phyloP scores from a whole-genome alignment of 2,888 invertebrate species.

The Sarcophaga variegata region DNA sequence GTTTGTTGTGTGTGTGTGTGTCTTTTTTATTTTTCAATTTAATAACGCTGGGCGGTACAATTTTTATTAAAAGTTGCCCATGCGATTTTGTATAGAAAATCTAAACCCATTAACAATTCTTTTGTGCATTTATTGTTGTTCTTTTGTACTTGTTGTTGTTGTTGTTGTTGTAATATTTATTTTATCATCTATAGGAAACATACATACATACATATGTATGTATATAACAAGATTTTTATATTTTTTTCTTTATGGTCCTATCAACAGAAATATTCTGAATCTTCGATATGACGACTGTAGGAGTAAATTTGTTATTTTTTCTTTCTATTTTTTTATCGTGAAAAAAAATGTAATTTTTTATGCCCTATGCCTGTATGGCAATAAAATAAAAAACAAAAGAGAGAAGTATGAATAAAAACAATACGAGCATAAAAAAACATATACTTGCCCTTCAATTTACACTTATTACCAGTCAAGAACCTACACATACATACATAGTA shows the following conservation, averaged over 20 bases:
- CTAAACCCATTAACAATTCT: not conserved
- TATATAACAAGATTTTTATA: not conserved
- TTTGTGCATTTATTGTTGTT: not conserved
- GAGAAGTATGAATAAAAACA: not conserved
- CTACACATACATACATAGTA: not conserved
- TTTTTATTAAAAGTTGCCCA: too few relatives aligned
- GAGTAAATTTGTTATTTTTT: constrained; percentile 13
- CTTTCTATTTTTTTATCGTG: not conserved
- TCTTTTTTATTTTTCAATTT: too few relatives aligned
- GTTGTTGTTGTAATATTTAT: not conserved
- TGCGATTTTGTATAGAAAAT: too few relatives aligned
- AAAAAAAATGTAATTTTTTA: not conserved
- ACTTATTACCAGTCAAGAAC: not conserved
- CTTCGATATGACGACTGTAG: not conserved
- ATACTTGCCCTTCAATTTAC: constrained; percentile 5
- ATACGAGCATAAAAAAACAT: not conserved
- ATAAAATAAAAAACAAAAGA: constrained; percentile 1
- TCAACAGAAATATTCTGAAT: not conserved
- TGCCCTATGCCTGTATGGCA: not conserved
- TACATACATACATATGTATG: not conserved
- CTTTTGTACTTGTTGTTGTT: not conserved
- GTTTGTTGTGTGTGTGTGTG: too few relatives aligned
- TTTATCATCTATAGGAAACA: not conserved
- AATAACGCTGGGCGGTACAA: too few relatives aligned
- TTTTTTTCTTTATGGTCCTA: not conserved